Base-by-base conservation (phyloP, 2,797 vertebrate species). In the Rhynchotus rufescens region DNA sequence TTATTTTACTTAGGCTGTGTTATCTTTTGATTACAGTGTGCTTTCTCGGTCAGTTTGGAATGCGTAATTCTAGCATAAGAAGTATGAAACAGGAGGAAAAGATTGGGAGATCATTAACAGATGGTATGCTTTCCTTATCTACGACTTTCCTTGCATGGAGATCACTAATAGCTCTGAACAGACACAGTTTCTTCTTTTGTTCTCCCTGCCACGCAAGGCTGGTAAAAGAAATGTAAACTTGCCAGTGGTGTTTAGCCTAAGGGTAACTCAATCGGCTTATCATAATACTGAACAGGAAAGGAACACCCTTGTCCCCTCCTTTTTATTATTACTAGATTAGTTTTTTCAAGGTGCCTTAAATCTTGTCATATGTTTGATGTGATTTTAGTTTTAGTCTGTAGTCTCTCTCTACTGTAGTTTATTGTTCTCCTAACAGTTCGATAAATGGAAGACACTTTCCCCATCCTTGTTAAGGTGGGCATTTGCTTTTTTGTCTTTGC, bases 371-470 rank as follows among this genome's bases (percentile, higher is more conserved):
- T 0, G 1, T 84, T 90, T 78, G 25, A 62, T 88, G 49, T 86
- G 15, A 22, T 42, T 64, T 36, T 84, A 62, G 28, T 84, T 86
- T 81, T 38, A 66, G 32, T 52, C 36, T 90, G 83, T 75, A 23
- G 68, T 69, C 34, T 87, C 14, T 54, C 57, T 28, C 68, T 52
- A 10, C 0, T 34, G 49, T 10, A 12, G 90, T 85, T 13, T 32
- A 14, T 8, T 60, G 17, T 84, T 86, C 17, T 79, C 28, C 12
- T 57, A 40, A 59, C 61, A 74, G 65, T 64, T 36, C 34, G 42
- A 67, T 38, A 84, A 84, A 57, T 36, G 17, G 59, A 56, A 21
- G 19, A 66, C 4, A 5, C 1, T 5, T 47, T 21, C 42, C 47
- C 28, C 57, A 15, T 59, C 25, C 9, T 7, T 51, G 17, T 32